Evolutionary conservation across 1,140 invertebrate species (phyloP), one percentile per base, ranked within the genome.

Genomic region (Phocides pigmalion): DNA sequence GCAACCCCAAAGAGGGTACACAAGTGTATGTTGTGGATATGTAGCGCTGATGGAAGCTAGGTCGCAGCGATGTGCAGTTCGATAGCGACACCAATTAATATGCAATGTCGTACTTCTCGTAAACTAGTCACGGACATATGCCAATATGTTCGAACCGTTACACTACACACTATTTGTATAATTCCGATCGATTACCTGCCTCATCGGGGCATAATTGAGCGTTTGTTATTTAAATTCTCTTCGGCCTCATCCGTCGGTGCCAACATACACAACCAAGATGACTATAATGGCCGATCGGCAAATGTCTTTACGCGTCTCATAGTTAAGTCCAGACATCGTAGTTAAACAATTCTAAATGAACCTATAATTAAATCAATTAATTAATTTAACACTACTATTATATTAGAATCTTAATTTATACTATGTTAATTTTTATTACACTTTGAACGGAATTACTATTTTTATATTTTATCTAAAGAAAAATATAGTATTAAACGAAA

Each of bases 111-210:
- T 77, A 81, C 79, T 80, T 84, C 82, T 84, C 87, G 87, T 90
- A 89, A 87, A 90, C 84, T 84, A 87, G 82, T 87, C 88, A 90
- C 86, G 86, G 86, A 87, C 84, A 87, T 83, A 90, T 90, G 85
- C 83, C 87, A 84, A 89, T 89, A 89, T 81, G 76, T 74, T 74
- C 69, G 76, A 82, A 76, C 83, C 84, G 82, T 87, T 86, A 82
- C 75, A 51, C 72, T 76, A 79, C 64, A 78, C 74, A 73, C 79
- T 79, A 86, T 87, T 90, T 84, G 82, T 88, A 84, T 82, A 76
- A 81, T 87, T 84, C 68, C 74, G 82, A 68, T 71, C 58, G 44
- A 62, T 66, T 59, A 46, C 54, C 54, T 46, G 54, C 41, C 25
- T 46, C 54, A 59, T 59, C 41, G 9, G 41, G 41, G 54, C 42